Evolutionary conservation across 2,113 vertebrate species (phyloP).

Genomic region (Sitta europaea): DNA sequence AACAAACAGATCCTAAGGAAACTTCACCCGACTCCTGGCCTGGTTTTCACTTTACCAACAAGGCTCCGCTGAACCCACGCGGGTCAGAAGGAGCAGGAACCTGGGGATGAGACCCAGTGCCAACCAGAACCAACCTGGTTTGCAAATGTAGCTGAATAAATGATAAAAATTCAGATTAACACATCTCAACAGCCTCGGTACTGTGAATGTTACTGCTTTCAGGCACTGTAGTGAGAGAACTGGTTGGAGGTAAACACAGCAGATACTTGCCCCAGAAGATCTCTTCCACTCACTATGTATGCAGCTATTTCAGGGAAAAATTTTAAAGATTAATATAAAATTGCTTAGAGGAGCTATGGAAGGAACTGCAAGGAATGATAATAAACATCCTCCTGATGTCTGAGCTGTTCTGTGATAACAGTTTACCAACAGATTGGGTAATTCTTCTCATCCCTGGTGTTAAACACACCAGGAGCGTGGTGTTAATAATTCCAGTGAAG

Average conservation of each 20-base stretch:
- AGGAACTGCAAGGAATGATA: not conserved
- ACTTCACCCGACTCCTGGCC: not conserved
- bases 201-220: accelerated
- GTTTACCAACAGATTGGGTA: not conserved
- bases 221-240: not conserved
- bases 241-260: not conserved
- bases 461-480: not conserved
- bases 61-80: accelerated
- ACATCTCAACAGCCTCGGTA: not conserved
- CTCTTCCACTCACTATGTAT: not conserved
- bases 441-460: not conserved
- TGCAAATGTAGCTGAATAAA: not conserved
- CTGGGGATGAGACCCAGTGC: accelerated
- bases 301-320: not conserved
- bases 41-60: not conserved
- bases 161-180: not conserved
- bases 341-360: not conserved
- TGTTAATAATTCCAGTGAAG: not conserved
- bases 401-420: not conserved
- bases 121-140: not conserved
- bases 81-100: not conserved
- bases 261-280: not conserved
- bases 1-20: not conserved
- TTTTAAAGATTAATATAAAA: not conserved
- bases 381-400: not conserved